A percentile compares a stretch with the other conserved stretches of the same genome.
Evolutionary conservation across 30 jellyfish, hydroid and myxozoan genomes (phyloP).

Genomic region (Nemopilema nomurai): DNA sequence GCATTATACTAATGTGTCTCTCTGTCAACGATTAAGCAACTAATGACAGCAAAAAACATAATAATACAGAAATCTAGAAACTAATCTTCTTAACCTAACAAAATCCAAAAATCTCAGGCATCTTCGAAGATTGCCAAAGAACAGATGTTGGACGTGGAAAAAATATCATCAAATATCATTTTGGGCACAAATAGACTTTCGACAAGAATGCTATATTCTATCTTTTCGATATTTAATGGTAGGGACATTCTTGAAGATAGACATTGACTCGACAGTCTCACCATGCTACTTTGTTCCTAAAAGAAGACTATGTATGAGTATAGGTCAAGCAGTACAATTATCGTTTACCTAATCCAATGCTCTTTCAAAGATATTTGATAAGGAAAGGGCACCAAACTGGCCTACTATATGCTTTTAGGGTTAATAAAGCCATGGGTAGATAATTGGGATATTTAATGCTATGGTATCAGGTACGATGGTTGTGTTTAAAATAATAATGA

Average conservation of each 20-base stretch:
- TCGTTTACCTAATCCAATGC: slow-evolving; percentile 29
- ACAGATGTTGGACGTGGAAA: slow-evolving; percentile 13
- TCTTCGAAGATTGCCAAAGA: slow-evolving; percentile 2
- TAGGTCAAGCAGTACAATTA: slow-evolving; percentile 5
- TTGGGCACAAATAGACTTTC: neutral
- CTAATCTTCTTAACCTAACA: neutral
- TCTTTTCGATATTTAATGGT: slow-evolving; percentile 7
- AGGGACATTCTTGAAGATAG: neutral
- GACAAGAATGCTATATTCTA: slow-evolving; percentile 11
- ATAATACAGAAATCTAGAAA: neutral
- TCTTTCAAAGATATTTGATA: neutral
- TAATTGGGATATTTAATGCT: neutral
- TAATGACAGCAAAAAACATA: slow-evolving; percentile 13
- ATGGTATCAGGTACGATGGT: slow-evolving; percentile 2
- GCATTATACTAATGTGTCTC: slow-evolving; percentile 4
- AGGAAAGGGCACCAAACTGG: neutral
- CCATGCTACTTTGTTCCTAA: slow-evolving; percentile 14
- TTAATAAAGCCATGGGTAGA: neutral
- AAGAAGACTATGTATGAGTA: slow-evolving; percentile 3
- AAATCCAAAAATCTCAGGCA: neutral
- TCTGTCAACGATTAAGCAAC: neutral
- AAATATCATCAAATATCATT: slow-evolving; percentile 9
- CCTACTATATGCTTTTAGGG: neutral
- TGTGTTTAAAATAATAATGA: neutral
- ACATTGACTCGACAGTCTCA: slow-evolving; percentile 5